phyloP scores from a whole-genome alignment of 2,797 vertebrate genomes.

The Rachycentron canadum region DNA sequence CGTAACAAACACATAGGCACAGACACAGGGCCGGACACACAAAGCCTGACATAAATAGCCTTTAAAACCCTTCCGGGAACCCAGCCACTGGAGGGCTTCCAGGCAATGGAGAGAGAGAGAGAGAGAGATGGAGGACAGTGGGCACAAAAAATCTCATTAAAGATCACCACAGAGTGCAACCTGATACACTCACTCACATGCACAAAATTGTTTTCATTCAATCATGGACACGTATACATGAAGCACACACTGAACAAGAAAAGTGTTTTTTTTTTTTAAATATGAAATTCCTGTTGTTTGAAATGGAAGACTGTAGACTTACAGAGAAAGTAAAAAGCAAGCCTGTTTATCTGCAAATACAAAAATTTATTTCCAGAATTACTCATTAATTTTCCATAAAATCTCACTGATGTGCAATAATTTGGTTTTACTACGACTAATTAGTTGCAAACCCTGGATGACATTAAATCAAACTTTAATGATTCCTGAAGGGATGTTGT shows the following conservation, averaged over 20 bases:
- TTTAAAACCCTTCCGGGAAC: constrained; percentile 82
- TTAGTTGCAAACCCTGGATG: constrained; percentile 38
- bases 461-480: constrained; percentile 54
- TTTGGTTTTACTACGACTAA: constrained; percentile 21
- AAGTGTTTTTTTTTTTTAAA: constrained; percentile 1
- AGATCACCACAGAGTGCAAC: constrained; percentile 69
- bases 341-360: constrained; percentile 2
- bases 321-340: not conserved
- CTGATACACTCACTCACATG: constrained; percentile 55
- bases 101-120: constrained; percentile 65
- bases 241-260: not conserved
- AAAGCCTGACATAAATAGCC: constrained; percentile 82
- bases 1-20: constrained; percentile 60
- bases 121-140: constrained; percentile 56
- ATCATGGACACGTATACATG: constrained; percentile 16
- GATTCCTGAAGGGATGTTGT: constrained; percentile 20
- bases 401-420: constrained; percentile 29
- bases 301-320: not conserved
- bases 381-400: constrained; percentile 21
- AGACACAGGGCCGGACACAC: constrained; percentile 53
- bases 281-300: not conserved
- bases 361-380: not conserved
- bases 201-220: constrained; percentile 56
- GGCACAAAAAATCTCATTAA: constrained; percentile 71
- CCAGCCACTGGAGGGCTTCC: constrained; percentile 73